Evolutionary conservation across 2,888 invertebrate species (phyloP), one percentile per base, ranked within the genome.

Genomic region (Agrypnus murinus): DNA sequence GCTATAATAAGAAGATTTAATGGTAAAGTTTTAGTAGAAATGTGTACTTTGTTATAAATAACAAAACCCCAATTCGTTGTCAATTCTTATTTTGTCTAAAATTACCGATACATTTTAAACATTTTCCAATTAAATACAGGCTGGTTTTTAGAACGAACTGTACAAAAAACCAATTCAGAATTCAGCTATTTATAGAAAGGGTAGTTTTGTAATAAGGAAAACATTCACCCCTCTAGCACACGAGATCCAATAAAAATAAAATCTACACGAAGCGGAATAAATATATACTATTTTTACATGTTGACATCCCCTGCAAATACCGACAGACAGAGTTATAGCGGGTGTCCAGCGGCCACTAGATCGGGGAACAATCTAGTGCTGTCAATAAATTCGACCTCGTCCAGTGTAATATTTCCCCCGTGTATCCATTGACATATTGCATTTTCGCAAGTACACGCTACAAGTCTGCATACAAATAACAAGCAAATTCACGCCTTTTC

Each of bases 321-420:
- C 68, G 72, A 60, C 71, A 68, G 65, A 73, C 80, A 83, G 84
- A 85, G 81, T 85, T 84, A 84, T 84, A 82, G 84, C 82, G 81
- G 81, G 80, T 81, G 84, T 83, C 83, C 83, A 78, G 82, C 81
- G 83, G 81, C 82, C 81, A 83, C 79, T 81, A 81, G 84, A 84
- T 84, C 82, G 84, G 81, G 80, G 84, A 83, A 85, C 84, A 84
- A 85, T 85, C 84, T 84, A 84, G 81, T 81, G 80, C 83, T 85
- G 84, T 85, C 85, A 84, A 85, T 85, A 85, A 85, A 85, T 81
- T 82, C 81, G 81, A 80, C 75, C 77, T 79, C 78, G 81, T 80
- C 81, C 81, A 79, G 79, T 79, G 83, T 84, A 85, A 85, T 85
- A 85, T 85, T 85, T 85, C 85, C 85, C 85, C 77, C 74, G 82